These are phyloP conservation scores for Morpho deidamia DNA, from an alignment of 2,888 invertebrate species.

Conservation along the genomic window DNA sequence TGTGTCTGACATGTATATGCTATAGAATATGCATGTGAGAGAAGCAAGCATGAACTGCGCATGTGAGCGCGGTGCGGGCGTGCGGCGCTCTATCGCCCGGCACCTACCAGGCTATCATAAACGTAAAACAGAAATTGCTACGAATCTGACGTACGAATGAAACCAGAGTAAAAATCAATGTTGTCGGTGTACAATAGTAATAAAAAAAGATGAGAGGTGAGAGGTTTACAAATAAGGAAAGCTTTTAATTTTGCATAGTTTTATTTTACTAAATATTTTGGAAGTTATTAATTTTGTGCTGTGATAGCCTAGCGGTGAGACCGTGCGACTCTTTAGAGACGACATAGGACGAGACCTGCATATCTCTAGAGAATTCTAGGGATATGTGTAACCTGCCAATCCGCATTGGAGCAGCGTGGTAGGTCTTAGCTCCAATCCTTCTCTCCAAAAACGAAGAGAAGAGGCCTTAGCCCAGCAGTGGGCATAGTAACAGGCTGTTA, in stretches of 20 bases:
- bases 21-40: conserved; percentile 6
- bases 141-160: conserved; percentile 29
- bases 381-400: no score
- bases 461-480: no score
- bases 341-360: no score
- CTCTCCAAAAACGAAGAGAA: no score
- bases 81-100: conserved; percentile 69
- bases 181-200: not conserved
- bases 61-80: conserved; percentile 73
- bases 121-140: conserved; percentile 26
- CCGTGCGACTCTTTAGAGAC: no score
- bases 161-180: conserved; percentile 27
- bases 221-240: not conserved
- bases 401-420: no score
- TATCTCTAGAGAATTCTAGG: no score
- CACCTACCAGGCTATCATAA: conserved; percentile 63
- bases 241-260: conserved; percentile 1
- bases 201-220: no score
- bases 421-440: no score
- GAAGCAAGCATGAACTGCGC: conserved; percentile 44
- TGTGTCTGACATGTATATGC: conserved; percentile 9
- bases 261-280: not conserved
- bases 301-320: no score
- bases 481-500: no score
- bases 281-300: no score